A percentile compares a stretch with the other conserved stretches of the same genome.
These are phyloP conservation scores for Phataginus tricuspis DNA, from an alignment of 2,797 vertebrate species.

Conservation along the genomic window DNA sequence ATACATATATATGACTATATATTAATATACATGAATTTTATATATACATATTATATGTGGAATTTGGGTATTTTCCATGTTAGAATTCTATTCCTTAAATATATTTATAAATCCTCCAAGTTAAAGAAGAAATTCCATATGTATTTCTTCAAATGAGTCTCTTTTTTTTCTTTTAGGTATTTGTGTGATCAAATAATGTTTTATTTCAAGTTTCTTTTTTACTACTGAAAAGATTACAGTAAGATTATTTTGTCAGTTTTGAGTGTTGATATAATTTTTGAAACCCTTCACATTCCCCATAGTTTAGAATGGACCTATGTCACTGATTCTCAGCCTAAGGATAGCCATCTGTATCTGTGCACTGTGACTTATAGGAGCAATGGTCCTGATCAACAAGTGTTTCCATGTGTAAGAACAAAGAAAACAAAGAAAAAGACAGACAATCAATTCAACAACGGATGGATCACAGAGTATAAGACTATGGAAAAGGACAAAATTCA, in stretches of 20 bases:
- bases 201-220: not conserved
- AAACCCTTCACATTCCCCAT: not conserved
- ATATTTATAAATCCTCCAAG: not conserved
- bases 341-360: not conserved
- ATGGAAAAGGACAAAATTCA: not conserved
- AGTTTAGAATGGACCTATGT: not conserved
- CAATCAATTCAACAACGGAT: not conserved
- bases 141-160: not conserved
- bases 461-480: not conserved
- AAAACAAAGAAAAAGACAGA: not conserved
- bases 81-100: not conserved
- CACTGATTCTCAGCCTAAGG: not conserved
- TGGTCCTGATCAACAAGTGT: not conserved
- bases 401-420: not conserved
- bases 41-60: not conserved
- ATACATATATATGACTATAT: not conserved
- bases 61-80: not conserved
- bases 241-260: slow-evolving; percentile 2
- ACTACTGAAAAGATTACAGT: not conserved
- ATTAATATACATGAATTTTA: not conserved
- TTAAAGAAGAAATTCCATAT: not conserved
- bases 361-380: not conserved
- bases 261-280: not conserved
- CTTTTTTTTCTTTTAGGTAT: not conserved
- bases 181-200: not conserved